Conservation (phyloP, 1,140 invertebrate species). For the Lithobius niger region DNA sequence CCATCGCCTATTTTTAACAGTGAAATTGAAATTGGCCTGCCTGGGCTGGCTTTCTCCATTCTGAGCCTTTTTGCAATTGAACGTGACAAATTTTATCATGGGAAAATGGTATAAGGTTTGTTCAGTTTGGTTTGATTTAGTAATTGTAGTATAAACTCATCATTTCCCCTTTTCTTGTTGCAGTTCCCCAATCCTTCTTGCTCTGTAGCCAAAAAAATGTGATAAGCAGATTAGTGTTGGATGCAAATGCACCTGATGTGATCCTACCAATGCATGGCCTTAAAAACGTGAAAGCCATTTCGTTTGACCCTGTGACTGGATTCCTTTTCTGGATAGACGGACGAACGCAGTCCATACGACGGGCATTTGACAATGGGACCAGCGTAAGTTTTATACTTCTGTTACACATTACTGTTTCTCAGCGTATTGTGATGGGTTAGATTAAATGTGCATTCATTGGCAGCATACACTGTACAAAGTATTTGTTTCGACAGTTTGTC, state of each 20-base stretch:
- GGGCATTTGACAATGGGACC: slow-evolving; percentile 50
- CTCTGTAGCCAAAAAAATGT: slow-evolving; percentile 30
- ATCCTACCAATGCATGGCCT: slow-evolving; percentile 44
- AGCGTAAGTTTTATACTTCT: slow-evolving; percentile 22
- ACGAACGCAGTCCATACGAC: slow-evolving; percentile 54
- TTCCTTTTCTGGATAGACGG: slow-evolving; percentile 76
- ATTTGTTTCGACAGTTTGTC: too few species aligned
- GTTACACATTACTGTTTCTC: too few species aligned
- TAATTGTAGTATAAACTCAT: not conserved
- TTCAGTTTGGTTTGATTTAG: too few species aligned
- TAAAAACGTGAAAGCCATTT: slow-evolving; percentile 63
- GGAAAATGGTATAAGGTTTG: too few species aligned
- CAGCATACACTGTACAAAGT: too few species aligned
- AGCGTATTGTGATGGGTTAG: too few species aligned
- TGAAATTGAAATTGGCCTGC: too few species aligned
- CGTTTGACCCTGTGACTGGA: slow-evolving; percentile 65
- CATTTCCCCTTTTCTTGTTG: slow-evolving; percentile 22
- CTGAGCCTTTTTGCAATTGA: too few species aligned
- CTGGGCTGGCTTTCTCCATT: too few species aligned
- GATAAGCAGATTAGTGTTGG: slow-evolving; percentile 29
- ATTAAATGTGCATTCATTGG: too few species aligned
- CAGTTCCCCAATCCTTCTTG: slow-evolving; percentile 32
- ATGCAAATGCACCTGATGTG: slow-evolving; percentile 24
- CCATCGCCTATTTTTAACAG: too few species aligned
- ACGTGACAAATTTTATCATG: too few species aligned